Evolutionary conservation across 2,888 invertebrate species (phyloP), one percentile per base, ranked within the genome.

Genomic region (Poecilobothrus nobilitatus): DNA sequence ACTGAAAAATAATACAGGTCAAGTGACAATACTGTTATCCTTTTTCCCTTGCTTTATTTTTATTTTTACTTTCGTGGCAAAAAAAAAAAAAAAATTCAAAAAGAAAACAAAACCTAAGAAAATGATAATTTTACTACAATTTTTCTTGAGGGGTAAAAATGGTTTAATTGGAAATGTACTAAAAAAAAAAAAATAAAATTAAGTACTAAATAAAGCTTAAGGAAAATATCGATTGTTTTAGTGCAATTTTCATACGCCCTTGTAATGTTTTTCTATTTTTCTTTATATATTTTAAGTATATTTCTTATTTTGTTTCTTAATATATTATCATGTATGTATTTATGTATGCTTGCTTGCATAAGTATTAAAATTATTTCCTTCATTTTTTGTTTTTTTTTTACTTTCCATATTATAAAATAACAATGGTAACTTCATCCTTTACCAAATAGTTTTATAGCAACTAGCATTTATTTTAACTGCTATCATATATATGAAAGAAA

Each of bases 1-100:
- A n/a, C n/a, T 53, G n/a, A 53, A 53, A 53, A 53, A 53, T n/a
- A n/a, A n/a, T 53, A 53, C 53, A 53, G 53, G 53, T 53, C 53
- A 53, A 53, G 53, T 53, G 53, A 53, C 53, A 53, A 53, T 15
- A 53, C 15, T 53, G 18, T n/a, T n/a, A 18, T 53, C 53, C n/a
- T 53, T 53, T 18, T 18, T 53, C 18, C 2, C 53, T 41, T 18
- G 15, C 18, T n/a, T 18, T 37, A 5, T 53, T 53, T 53, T 53
- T 53, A 12, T 12, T 6, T 53, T 53, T 53, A 53, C 53, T 53
- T 53, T 27, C 27, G 27, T 27, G 27, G 27, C 27, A 27, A 27
- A 27, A 27, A 27, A 27, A 27, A 27, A 27, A 27, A 27, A 27
- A 27, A 27, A 27, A 27, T 4, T 27, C 27, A 27, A 27, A 27